Base-by-base conservation (phyloP, 2,888 invertebrate species). In the Zele albiditarsus region DNA sequence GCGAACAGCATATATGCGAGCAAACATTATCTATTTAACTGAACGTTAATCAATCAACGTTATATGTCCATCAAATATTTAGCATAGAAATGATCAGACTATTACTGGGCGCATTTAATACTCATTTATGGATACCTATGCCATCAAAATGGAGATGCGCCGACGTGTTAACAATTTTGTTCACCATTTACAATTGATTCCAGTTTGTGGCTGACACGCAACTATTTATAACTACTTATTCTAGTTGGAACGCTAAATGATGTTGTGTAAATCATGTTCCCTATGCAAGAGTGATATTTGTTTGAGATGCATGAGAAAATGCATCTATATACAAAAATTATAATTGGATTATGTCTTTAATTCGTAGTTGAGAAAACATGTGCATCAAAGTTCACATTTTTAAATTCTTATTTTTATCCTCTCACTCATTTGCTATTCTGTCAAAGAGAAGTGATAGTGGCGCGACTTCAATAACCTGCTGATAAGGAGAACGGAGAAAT, bases 391-490 rank as follows among this genome's bases (percentile, higher is more conserved):
- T 14, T n/a, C 49, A 14, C 49, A 49, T n/a, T 49, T 23, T 3
- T 3, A 53, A 6, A 53, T 53, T 53, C 12, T 53, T 53, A 3
- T 23, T 20, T 3, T 53, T 23, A 16, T 60, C 31, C 23, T 23
- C 38, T 58, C 4, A 20, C 12, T 27, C 46, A 49, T 28, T 60
- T 3, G 60, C 12, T 27, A 10, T 58, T 28, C 53, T n/a, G 31
- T 31, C 25, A 12, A 49, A n/a, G 33, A 63, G 31, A 65, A 27
- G 62, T 71, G 16, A n/a, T 14, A 31, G 62, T 49, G 42, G 31
- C 28, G 63, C 71, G 73, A 73, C 75, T 73, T 76, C 75, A 77
- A 78, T 78, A 78, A 78, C 77, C 74, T 73, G 78, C 68, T 76
- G 76, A 78, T 77, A 76, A 75, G 75, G 49, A 68, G 71, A 71